Base-by-base conservation (phyloP, 2,797 vertebrate species). In the Etheostoma perlongum region DNA sequence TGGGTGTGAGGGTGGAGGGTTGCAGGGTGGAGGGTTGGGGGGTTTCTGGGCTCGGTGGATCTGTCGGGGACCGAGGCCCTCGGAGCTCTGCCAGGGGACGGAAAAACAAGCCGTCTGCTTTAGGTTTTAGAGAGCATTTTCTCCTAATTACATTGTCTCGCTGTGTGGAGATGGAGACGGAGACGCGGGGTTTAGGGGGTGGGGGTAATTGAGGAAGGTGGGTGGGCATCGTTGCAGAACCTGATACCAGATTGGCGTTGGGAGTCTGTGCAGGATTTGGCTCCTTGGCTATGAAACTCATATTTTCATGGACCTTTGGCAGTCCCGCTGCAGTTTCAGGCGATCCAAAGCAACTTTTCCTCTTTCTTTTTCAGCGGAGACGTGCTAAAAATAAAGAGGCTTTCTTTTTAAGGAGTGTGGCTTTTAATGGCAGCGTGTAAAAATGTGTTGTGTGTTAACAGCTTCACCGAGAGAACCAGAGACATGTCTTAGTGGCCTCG, bases 391-490 rank as follows among this genome's bases (percentile, higher is more conserved):
- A 95, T 94, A 95, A 90, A 89, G 76, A 4, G 44, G 54, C 63
- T 72, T 65, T 79, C 86, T 36, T 61, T 91, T 92, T 91, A 93
- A 90, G 93, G 92, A 91, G 86, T 95, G 95, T 80, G 94, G 93
- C 91, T 95, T 95, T 94, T 95, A 95, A 95, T 95, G 94, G 87
- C 91, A 89, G 92, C 79, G 13, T 92, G 90, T 94, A 93, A 95
- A 94, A 95, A 92, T 92, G 67, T 92, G 94, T 90, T 91, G 72
- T 83, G 93, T 93, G 94, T 96, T 95, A 95, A 94, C 94, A 89
- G 92, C 88, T 87, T 84, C 83, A 88, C 90, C 89, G 93, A 95
- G 94, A 93, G 72, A 93, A 94, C 94, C 92, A 83, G 89, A 90
- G 90, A 93, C 93, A 93, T 88, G 91, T 85, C 79, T 78, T 61